Evolutionary conservation across 2,797 vertebrate genomes (phyloP), one percentile per base, ranked within the genome.

Genomic region (Cynopterus sphinx): DNA sequence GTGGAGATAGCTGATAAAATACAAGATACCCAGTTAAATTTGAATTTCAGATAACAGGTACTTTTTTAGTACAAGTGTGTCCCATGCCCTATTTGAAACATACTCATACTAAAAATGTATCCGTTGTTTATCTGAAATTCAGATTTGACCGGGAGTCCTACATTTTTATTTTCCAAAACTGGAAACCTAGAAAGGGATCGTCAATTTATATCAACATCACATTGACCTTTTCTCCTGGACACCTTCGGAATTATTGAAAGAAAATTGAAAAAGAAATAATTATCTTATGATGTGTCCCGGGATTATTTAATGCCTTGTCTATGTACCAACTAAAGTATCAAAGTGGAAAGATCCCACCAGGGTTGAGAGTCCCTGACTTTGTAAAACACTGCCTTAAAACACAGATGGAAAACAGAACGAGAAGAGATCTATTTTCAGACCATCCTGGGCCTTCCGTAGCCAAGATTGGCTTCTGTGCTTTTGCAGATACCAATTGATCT

Each of bases 401-500:
- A 16, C 0, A 13, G 41, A 59, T 39, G 33, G 39, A 78, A 95
- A 96, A 59, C 7, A 86, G 71, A 73, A 28, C 24, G 57, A 43
- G 57, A 82, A 87, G 16, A 41, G 46, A 36, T 82, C 91, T 91
- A 36, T 82, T 93, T 91, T 77, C 90, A 87, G 19, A 85, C 39
- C 51, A 43, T 71, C 39, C 1, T 53, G 39, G 59, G 43, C 46
- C 84, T 91, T 87, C 36, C 2, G 24, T 41, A 39, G 36, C 63
- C 43, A 86, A 87, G 92, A 96, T 3, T 82, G 84, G 73, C 90
- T 90, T 91, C 81, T 95, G 31, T 51, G 61, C 71, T 85, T 91
- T 73, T 49, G 63, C 95, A 93, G 77, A 24, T 39, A 75, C 91
- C 92, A 84, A 71, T 53, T 91, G 91, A 94, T 94, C 67, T 82